Conservation (phyloP, 1,140 invertebrate genomes). For the Neodiprion fabricii region DNA sequence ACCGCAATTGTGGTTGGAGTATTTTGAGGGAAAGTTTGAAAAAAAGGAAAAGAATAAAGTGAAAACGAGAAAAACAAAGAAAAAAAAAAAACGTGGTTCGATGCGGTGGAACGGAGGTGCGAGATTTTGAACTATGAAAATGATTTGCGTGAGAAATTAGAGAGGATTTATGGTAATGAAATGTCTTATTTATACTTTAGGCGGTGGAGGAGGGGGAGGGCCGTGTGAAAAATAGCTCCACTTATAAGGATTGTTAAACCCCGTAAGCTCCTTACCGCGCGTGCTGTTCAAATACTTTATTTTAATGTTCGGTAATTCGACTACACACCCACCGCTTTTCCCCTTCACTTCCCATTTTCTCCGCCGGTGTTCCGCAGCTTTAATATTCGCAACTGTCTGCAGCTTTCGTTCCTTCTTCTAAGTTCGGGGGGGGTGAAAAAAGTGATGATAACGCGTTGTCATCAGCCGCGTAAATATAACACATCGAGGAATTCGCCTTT, state of each 20-base stretch:
- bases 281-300: constrained; percentile 29
- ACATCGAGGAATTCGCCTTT: background rate
- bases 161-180: constrained; percentile 46
- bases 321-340: constrained; percentile 6
- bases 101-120: too few species aligned
- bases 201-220: constrained; percentile 7
- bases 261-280: constrained; percentile 45
- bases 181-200: constrained; percentile 44
- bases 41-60: too few species aligned
- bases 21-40: too few species aligned
- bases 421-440: too few species aligned
- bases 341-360: too few species aligned
- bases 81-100: background rate
- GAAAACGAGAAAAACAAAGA: background rate
- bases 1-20: too few species aligned
- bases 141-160: constrained; percentile 22
- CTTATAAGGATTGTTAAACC: constrained; percentile 44
- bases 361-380: too few species aligned
- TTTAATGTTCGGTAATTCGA: constrained; percentile 32
- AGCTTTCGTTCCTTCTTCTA: too few species aligned
- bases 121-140: background rate
- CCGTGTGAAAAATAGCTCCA: constrained; percentile 37
- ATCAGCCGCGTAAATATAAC: background rate
- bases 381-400: too few species aligned
- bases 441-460: too few species aligned